Conservation (phyloP, 2,797 vertebrate species). For the Chaetodon trifasciatus region DNA sequence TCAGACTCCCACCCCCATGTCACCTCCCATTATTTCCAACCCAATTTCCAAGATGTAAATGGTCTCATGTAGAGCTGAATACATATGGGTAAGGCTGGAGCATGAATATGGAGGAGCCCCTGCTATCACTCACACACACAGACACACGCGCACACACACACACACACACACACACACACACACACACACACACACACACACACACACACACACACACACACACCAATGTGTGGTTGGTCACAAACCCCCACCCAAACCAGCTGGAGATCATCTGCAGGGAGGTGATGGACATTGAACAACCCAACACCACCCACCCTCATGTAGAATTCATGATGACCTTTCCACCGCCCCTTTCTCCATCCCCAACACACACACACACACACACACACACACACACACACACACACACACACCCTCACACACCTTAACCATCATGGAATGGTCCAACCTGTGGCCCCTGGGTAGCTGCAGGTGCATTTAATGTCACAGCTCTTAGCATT, state of each 20-base stretch:
- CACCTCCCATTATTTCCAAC: constrained; percentile 66
- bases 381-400: constrained; percentile 18
- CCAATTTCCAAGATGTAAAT: constrained; percentile 72
- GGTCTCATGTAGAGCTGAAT: constrained; percentile 66
- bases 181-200: constrained; percentile 30
- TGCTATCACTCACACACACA: background rate
- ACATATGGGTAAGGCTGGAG: constrained; percentile 51
- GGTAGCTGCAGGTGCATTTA: constrained; percentile 46
- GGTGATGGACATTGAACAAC: constrained; percentile 68
- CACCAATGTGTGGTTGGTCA: constrained; percentile 27
- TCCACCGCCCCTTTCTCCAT: constrained; percentile 36
- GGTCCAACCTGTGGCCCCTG: constrained; percentile 47
- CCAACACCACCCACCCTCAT: constrained; percentile 78
- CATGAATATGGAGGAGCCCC: constrained; percentile 75
- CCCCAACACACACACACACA: constrained; percentile 9
- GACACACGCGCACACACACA: constrained; percentile 11
- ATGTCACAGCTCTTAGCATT: constrained; percentile 30
- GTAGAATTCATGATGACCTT: constrained; percentile 90
- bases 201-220: constrained; percentile 32
- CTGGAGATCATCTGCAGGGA: constrained; percentile 73
- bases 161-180: background rate
- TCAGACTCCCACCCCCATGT: constrained; percentile 48
- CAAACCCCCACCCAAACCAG: constrained; percentile 59
- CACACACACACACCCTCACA: constrained; percentile 29
- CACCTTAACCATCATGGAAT: constrained; percentile 34